phyloP scores from a whole-genome alignment of 2,797 vertebrate species.

The Nannoperca australis region DNA sequence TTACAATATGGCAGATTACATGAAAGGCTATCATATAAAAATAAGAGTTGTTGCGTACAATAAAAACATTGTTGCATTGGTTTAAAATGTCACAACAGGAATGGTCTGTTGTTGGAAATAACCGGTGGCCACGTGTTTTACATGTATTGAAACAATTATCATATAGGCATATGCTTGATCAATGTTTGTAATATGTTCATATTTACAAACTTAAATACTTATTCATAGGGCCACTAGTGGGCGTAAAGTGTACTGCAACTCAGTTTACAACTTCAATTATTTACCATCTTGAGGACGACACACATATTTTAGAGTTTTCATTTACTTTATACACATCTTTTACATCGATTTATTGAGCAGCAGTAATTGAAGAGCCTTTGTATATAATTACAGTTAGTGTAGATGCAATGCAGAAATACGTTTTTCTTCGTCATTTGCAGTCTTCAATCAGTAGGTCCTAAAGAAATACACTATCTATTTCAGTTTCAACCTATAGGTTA shows the following conservation, averaged over 20 bases:
- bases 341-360: constrained; percentile 25
- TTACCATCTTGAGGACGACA: neutral
- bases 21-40: neutral
- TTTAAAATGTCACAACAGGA: neutral
- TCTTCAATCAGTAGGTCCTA: neutral
- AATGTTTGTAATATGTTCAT: neutral
- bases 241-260: constrained; percentile 35
- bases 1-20: neutral
- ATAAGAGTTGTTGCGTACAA: constrained; percentile 11
- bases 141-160: neutral
- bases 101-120: fast-evolving
- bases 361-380: neutral
- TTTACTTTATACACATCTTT: neutral
- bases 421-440: constrained; percentile 3
- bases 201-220: constrained; percentile 31
- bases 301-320: neutral
- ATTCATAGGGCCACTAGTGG: constrained; percentile 42
- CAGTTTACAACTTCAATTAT: neutral
- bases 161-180: neutral
- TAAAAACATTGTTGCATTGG: neutral
- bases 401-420: neutral
- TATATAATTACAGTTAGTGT: neutral
- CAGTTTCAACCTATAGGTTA: neutral
- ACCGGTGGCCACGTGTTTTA: neutral
- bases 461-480: neutral